Conservation (phyloP, 2,888 invertebrate genomes). For the Agriopis marginaria region DNA sequence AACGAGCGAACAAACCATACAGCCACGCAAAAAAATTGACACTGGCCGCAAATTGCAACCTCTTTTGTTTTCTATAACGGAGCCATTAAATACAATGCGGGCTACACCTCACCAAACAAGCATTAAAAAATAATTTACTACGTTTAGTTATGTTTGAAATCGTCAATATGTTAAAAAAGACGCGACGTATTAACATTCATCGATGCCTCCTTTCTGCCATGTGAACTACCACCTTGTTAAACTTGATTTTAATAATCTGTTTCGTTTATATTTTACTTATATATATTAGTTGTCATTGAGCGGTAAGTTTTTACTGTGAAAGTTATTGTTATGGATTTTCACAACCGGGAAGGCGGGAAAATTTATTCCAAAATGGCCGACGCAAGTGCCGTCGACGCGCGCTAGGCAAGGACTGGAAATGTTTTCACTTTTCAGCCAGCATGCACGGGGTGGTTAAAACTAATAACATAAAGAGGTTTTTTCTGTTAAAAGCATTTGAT, state of each 20-base stretch:
- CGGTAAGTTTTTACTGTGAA: not conserved
- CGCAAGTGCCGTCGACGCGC: constrained; percentile 62
- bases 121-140: not conserved
- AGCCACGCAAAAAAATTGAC: constrained; percentile 8
- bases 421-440: constrained; percentile 51
- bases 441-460: constrained; percentile 48
- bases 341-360: constrained; percentile 64
- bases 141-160: not conserved
- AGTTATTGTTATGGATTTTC: constrained; percentile 18
- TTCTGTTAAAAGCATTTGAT: constrained; percentile 44
- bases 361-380: constrained; percentile 56
- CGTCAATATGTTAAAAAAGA: not conserved
- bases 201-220: constrained; percentile 17
- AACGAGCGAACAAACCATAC: constrained; percentile 14
- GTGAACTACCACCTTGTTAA: constrained; percentile 31
- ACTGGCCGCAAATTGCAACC: constrained; percentile 25
- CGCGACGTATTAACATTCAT: constrained; percentile 12
- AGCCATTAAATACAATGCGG: constrained; percentile 38
- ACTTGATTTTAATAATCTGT: not conserved
- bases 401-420: constrained; percentile 69
- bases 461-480: constrained; percentile 49
- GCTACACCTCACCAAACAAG: constrained; percentile 17
- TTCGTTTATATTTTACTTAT: not conserved
- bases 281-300: not conserved
- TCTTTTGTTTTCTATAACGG: constrained; percentile 48